Evolutionary conservation across 2,797 vertebrate genomes (phyloP), one percentile per base, ranked within the genome.

Genomic region (Parambassis ranga): DNA sequence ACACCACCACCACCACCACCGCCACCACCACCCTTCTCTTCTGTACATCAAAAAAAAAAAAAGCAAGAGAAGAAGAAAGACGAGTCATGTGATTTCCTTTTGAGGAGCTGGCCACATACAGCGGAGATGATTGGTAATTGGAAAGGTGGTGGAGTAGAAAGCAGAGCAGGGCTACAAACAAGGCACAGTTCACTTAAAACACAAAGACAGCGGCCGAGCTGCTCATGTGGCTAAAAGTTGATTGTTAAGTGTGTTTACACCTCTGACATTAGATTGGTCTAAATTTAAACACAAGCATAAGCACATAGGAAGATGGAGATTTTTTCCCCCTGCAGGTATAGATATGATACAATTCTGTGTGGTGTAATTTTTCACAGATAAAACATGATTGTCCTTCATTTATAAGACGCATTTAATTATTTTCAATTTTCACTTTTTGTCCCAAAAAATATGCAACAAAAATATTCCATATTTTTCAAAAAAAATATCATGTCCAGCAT

Each of bases 61-160:
- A 89, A 73, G 81, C 83, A 81, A 89, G 90, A 89, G 83, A 92
- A 85, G 77, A 91, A 88, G 90, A 90, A 88, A 87, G 85, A 74
- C 60, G 65, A 72, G 86, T 94, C 94, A 95, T 81, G 87, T 95
- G 94, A 95, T 89, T 94, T 94, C 92, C 90, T 90, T 85, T 89
- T 74, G 82, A 79, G 85, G 85, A 87, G 85, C 87, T 79, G 91
- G 85, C 90, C 82, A 90, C 91, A 89, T 85, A 82, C 65, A 78
- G 88, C 32, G 60, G 52, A 81, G 81, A 79, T 83, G 86, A 89
- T 78, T 83, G 80, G 77, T 82, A 82, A 88, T 85, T 87, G 82
- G 81, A 83, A 82, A 83, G 82, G 86, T 87, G 81, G 81, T 49
- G 41, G 66, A 63, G 59, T n/a, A 79, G 77, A 48, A 60, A 61